These are phyloP conservation scores for Spinus pinus DNA, from an alignment of 2,797 vertebrate genomes.

Conservation along the genomic window DNA sequence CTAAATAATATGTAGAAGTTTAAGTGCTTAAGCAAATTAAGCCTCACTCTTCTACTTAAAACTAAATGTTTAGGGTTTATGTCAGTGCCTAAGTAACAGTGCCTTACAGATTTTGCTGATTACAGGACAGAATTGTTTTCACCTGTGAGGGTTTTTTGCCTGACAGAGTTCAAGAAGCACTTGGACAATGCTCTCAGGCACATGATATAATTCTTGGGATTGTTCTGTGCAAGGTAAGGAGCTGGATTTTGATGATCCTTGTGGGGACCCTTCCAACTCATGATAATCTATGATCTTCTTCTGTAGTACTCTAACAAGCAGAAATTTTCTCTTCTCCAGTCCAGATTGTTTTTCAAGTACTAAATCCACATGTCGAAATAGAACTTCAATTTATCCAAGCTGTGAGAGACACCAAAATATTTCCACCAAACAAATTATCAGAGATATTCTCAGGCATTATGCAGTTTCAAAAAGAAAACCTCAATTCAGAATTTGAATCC, in stretches of 20 bases:
- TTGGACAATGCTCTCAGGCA: background rate
- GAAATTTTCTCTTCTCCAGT: background rate
- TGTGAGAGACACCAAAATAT: background rate
- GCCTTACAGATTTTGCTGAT: background rate
- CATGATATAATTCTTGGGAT: background rate
- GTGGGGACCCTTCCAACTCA: background rate
- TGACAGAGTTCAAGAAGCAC: background rate
- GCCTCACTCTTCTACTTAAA: background rate
- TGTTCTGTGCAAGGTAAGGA: background rate
- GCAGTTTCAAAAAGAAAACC: background rate
- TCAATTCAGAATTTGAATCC: background rate
- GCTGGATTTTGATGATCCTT: background rate
- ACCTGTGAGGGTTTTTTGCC: background rate
- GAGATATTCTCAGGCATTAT: background rate
- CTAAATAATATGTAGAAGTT: background rate
- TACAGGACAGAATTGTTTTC: background rate
- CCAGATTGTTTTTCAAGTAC: background rate
- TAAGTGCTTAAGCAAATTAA: background rate
- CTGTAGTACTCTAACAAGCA: background rate
- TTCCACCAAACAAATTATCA: background rate
- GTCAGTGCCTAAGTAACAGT: background rate
- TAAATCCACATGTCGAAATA: background rate
- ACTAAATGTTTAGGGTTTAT: background rate
- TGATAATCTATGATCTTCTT: background rate
- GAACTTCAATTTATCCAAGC: background rate